A percentile compares a stretch with the other conserved stretches of the same genome.
These are phyloP conservation scores for Beris morrisii DNA, from an alignment of 2,888 invertebrate species.

Conservation along the genomic window DNA sequence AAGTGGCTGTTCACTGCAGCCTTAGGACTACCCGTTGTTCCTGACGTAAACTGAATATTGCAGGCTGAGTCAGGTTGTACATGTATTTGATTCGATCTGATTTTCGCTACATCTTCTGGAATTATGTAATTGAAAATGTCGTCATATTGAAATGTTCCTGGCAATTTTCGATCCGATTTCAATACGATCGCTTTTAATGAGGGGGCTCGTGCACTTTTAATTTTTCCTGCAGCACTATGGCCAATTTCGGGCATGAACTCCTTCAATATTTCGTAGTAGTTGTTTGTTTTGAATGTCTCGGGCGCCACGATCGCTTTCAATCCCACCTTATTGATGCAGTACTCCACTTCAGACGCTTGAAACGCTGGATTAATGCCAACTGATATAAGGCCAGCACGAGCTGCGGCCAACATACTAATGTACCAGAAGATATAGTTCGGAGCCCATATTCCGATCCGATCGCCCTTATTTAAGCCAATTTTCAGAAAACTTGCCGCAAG, in stretches of 20 bases:
- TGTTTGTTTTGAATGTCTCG: slow-evolving; percentile 63
- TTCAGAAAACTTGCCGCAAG: slow-evolving; percentile 72
- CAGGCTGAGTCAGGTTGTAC: slow-evolving; percentile 69
- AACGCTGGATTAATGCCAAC: slow-evolving; percentile 80
- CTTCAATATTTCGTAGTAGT: slow-evolving; percentile 69
- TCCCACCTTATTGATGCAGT: slow-evolving; percentile 71
- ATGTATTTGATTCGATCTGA: slow-evolving; percentile 54
- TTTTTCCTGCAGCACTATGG: slow-evolving; percentile 54
- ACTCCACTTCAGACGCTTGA: slow-evolving; percentile 68
- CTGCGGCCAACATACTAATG: slow-evolving; percentile 68
- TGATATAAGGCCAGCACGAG: slow-evolving; percentile 71
- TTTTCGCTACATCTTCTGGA: slow-evolving; percentile 41
- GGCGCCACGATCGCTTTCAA: slow-evolving; percentile 69
- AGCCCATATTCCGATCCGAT: slow-evolving; percentile 77
- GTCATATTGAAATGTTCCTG: slow-evolving; percentile 57
- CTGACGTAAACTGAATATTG: slow-evolving; percentile 84
- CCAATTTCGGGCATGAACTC: slow-evolving; percentile 63
- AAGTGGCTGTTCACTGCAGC: slow-evolving; percentile 73
- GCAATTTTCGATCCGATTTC: slow-evolving; percentile 57
- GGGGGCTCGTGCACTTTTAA: slow-evolving; percentile 58
- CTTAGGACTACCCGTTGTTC: slow-evolving; percentile 77
- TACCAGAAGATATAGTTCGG: slow-evolving; percentile 80
- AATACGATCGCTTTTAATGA: slow-evolving; percentile 63
- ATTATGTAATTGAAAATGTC: slow-evolving; percentile 52
- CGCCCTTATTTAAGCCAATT: slow-evolving; percentile 70